Base-by-base conservation (phyloP, 2,113 vertebrate genomes). In the Eolophus roseicapilla region DNA sequence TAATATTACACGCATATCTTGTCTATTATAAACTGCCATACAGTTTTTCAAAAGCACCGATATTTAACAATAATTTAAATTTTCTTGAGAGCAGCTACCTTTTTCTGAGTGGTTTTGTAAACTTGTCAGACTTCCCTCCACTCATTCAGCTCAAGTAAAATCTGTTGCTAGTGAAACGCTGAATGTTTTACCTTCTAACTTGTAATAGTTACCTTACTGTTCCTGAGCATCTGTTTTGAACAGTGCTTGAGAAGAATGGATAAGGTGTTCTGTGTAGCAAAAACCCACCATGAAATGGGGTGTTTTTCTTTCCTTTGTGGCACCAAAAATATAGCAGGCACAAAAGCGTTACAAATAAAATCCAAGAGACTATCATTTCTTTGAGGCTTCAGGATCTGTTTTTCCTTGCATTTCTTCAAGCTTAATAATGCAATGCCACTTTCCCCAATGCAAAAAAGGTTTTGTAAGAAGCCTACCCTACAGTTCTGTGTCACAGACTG, bases 51-150 rank as follows among this genome's bases (percentile, higher is more conserved):
- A 92, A 93, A 59, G 88, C 95, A 96, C 92, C 20, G 1, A 76
- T 80, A 92, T 87, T 92, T 85, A 7, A 82, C 69, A 97, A 96
- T 93, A 96, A 97, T 57, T 97, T 93, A 96, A 76, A 25, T 79
- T 87, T 59, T 92, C 65, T 96, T 69, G 62, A 96, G 35, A 96
- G 65, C 80, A 91, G 84, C 83, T 85, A 92, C 37, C 69, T 91
- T 79, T 82, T 89, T 89, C 69, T 69, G 59, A 89, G 81, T 82
- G 41, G 75, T 11, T 86, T 84, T 91, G 92, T 92, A 93, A 97
- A 96, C 91, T 82, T 87, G 15, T 65, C 13, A 16, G 49, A 46
- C 28, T 87, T 90, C 52, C 60, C 17, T 79, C 33, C 50, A 37
- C 49, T 67, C 62, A 49, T 46, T 92, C 63, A 80, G 46, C 49